Percentiles rank a stretch among this genome's conserved stretches.
phyloP scores from a whole-genome alignment of 2,113 vertebrate genomes.

The Thomomys bottae region DNA sequence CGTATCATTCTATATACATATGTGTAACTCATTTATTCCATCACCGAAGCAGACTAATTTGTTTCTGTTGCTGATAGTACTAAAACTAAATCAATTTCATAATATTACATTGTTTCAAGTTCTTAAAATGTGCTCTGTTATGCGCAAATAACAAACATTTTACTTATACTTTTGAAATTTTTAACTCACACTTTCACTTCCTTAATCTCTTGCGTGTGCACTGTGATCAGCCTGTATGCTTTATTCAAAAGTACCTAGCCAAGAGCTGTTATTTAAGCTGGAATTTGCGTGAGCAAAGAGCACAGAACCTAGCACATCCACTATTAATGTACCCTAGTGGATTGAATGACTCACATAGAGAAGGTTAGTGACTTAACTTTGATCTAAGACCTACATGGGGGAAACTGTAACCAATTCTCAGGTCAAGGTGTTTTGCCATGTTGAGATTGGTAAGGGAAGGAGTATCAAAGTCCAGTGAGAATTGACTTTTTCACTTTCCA shows the following conservation, averaged over 20 bases:
- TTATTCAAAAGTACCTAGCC: constrained; percentile 15
- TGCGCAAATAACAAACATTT: background rate
- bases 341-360: background rate
- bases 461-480: no score
- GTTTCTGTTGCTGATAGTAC: background rate
- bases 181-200: background rate
- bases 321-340: background rate
- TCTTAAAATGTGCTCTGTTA: background rate
- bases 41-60: constrained; percentile 14
- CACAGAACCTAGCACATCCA: background rate
- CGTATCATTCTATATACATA: background rate
- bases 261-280: background rate
- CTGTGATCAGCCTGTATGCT: background rate
- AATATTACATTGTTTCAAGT: background rate
- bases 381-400: background rate
- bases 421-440: background rate
- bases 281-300: background rate
- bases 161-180: background rate
- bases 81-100: constrained; percentile 22
- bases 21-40: background rate
- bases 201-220: background rate
- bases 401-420: background rate
- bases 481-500: background rate
- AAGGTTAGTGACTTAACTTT: background rate
- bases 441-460: background rate